Conservation (phyloP, 1,140 invertebrate species). For the Cydia fagiglandana region DNA sequence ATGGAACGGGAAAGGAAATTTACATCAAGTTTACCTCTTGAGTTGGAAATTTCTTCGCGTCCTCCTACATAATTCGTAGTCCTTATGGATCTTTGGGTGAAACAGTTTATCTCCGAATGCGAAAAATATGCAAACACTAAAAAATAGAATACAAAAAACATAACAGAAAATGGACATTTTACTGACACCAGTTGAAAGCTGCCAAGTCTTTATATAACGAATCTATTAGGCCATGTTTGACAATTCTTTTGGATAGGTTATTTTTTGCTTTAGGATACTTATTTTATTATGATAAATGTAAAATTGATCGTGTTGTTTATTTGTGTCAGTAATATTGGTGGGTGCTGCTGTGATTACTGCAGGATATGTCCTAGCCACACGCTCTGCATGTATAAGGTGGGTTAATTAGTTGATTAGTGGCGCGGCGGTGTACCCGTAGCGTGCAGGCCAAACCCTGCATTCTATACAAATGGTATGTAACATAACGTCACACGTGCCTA, state of each 20-base stretch:
- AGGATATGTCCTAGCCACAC: conserved; percentile 60
- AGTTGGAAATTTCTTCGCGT: conserved; percentile 21
- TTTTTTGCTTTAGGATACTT: conserved; percentile 37
- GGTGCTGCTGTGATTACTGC: conserved; percentile 48
- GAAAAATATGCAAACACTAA: conserved; percentile 44
- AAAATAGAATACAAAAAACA: conserved; percentile 61
- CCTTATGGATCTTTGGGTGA: conserved; percentile 1
- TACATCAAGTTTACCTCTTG: conserved; percentile 27
- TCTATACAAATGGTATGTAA: neutral
- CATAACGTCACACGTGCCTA: neutral
- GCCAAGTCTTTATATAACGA: conserved; percentile 10
- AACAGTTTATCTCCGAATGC: conserved; percentile 37
- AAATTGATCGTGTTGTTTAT: conserved; percentile 56
- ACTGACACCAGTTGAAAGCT: conserved; percentile 36
- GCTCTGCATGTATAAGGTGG: conserved; percentile 56
- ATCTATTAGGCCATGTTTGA: conserved; percentile 41
- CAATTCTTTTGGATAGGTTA: conserved; percentile 4
- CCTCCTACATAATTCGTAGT: conserved; percentile 19
- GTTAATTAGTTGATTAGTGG: conserved; percentile 9
- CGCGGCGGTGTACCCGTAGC: neutral
- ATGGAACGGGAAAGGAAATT: conserved; percentile 16
- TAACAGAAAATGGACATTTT: conserved; percentile 58
- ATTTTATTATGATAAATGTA: conserved; percentile 57
- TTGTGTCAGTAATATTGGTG: conserved; percentile 39
- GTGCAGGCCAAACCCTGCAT: neutral